phyloP scores from a whole-genome alignment of 1,140 invertebrate genomes.

The Cotesia glomerata region DNA sequence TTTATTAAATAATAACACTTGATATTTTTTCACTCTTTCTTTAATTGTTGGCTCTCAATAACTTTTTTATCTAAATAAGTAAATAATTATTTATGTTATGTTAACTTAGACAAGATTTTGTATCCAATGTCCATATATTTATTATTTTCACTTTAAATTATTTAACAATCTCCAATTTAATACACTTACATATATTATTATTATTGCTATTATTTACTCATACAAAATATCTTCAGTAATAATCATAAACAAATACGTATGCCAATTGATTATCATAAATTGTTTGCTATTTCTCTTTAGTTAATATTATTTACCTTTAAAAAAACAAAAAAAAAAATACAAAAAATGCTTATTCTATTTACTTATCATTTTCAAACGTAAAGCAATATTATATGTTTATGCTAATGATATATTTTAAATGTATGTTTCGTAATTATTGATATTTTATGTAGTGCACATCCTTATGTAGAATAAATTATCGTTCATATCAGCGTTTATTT shows the following conservation, averaged over 20 bases:
- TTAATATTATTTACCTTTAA: no score
- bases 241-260: constrained; percentile 1
- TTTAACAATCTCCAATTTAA: neutral
- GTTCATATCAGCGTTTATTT: constrained; percentile 52
- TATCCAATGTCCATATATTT: neutral
- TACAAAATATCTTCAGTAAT: neutral
- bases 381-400: neutral
- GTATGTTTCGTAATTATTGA: constrained; percentile 55
- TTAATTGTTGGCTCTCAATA: neutral
- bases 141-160: neutral
- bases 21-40: neutral
- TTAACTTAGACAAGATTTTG: neutral
- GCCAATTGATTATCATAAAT: neutral
- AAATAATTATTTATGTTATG: neutral
- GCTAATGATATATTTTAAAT: constrained; percentile 15
- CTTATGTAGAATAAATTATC: constrained; percentile 63
- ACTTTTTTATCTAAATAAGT: neutral
- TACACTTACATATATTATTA: neutral
- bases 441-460: constrained; percentile 59
- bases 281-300: neutral
- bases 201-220: neutral
- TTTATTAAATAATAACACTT: neutral
- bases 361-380: neutral
- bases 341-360: neutral
- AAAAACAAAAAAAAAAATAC: no score